phyloP scores from a whole-genome alignment of 2,797 vertebrate species.

The Petrocephalus schoutedeni region DNA sequence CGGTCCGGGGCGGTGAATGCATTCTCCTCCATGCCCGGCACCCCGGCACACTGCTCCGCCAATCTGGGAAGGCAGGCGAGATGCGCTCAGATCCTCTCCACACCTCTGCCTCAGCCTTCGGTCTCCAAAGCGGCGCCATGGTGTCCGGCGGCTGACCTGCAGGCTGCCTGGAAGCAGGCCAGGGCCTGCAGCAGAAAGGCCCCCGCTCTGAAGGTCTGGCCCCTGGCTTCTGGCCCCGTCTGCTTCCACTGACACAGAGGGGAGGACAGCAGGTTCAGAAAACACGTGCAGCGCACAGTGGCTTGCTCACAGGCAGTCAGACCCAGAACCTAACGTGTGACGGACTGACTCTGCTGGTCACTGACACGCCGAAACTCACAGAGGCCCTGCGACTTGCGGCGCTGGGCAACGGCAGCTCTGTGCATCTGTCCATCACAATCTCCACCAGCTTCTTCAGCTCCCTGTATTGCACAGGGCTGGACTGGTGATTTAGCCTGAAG shows the following conservation, averaged over 20 bases:
- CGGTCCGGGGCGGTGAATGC: constrained; percentile 75
- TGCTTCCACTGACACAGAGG: constrained; percentile 40
- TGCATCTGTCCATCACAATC: constrained; percentile 64
- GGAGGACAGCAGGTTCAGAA: not conserved
- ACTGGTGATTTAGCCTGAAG: constrained; percentile 78
- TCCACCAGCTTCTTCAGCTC: constrained; percentile 68
- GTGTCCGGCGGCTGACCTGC: constrained; percentile 68
- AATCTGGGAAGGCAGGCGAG: constrained; percentile 57
- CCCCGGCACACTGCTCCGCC: constrained; percentile 72
- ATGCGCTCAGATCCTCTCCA: not conserved
- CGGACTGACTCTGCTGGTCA: not conserved
- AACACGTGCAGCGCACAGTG: not conserved
- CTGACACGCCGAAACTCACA: constrained; percentile 45
- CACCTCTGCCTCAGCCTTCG: not conserved
- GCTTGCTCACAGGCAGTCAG: not conserved
- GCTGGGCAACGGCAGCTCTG: constrained; percentile 57
- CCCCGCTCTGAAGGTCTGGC: constrained; percentile 49
- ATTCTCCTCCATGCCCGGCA: constrained; percentile 73
- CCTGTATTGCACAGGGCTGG: constrained; percentile 73
- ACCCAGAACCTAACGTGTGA: not conserved
- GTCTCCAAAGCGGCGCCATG: not conserved
- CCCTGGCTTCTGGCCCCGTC: constrained; percentile 36
- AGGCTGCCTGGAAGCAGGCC: constrained; percentile 76
- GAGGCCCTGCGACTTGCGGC: constrained; percentile 31
- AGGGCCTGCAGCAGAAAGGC: constrained; percentile 71